phyloP scores from a whole-genome alignment of 2,888 invertebrate species.

The Megastigmus dorsalis region DNA sequence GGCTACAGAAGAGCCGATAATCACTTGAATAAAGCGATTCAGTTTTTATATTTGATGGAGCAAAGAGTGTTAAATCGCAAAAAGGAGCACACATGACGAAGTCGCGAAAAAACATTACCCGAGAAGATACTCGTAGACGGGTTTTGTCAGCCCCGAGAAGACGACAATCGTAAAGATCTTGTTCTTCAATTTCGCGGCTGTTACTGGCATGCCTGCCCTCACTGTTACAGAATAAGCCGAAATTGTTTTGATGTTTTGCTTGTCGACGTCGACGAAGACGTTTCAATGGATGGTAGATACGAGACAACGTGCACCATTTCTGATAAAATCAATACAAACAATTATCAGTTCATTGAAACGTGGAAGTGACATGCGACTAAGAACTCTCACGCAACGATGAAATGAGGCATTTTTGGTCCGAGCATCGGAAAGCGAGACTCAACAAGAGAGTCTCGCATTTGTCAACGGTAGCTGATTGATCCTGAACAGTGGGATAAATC shows the following conservation, averaged over 20 bases:
- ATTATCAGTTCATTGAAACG: not conserved
- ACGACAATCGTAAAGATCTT: conserved; percentile 32
- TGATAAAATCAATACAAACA: not conserved
- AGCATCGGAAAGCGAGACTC: no score
- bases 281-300: conserved; percentile 14
- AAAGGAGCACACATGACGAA: no score
- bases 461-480: no score
- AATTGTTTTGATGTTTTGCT: not conserved
- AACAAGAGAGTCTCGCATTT: no score
- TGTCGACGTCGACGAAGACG: no score
- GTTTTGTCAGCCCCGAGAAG: no score
- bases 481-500: no score
- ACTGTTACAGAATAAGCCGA: not conserved
- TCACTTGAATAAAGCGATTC: not conserved
- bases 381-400: not conserved
- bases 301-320: not conserved
- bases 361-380: conserved; percentile 17
- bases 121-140: no score
- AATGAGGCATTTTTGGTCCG: not conserved
- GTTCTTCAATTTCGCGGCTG: conserved; percentile 42
- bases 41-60: not conserved
- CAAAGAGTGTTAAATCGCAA: no score
- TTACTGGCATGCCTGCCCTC: conserved; percentile 32
- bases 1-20: no score
- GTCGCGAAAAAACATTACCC: conserved; percentile 54